Conservation (phyloP, 2,888 invertebrate species). For the Xestia sexstrigata region DNA sequence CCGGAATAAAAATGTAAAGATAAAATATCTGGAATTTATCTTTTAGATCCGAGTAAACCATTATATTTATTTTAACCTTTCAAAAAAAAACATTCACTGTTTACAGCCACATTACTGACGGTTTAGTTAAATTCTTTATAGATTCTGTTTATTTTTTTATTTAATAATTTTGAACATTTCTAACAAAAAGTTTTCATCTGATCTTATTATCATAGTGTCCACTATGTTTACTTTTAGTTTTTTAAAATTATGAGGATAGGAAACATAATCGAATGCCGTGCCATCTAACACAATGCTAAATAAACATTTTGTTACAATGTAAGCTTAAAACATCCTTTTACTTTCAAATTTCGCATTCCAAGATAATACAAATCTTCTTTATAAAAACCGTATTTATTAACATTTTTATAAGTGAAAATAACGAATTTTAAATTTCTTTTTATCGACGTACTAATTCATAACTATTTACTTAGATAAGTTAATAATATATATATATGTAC, state of each 20-base stretch:
- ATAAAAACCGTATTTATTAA: constrained; percentile 40
- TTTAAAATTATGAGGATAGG: neutral
- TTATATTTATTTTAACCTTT: neutral
- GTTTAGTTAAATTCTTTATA: neutral
- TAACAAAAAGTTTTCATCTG: neutral
- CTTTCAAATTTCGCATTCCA: constrained; percentile 1
- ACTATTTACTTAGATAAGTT: constrained; percentile 62
- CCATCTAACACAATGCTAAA: neutral
- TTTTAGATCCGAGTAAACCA: neutral
- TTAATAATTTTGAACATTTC: neutral
- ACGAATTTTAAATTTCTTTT: constrained; percentile 81
- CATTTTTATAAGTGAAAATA: constrained; percentile 74
- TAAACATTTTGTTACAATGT: neutral
- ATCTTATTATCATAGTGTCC: neutral
- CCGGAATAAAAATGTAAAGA: no score
- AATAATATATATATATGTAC: constrained; percentile 42
- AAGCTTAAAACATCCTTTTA: neutral
- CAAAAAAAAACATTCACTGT: neutral
- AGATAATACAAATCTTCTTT: constrained; percentile 30
- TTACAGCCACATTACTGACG: neutral
- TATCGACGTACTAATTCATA: constrained; percentile 70
- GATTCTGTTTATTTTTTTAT: neutral
- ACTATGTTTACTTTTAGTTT: neutral
- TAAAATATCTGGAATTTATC: constrained; percentile 7
- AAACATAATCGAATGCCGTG: constrained; percentile 18